Base-by-base conservation (phyloP, 2,113 vertebrate genomes). In the Hippocampus zosterae region DNA sequence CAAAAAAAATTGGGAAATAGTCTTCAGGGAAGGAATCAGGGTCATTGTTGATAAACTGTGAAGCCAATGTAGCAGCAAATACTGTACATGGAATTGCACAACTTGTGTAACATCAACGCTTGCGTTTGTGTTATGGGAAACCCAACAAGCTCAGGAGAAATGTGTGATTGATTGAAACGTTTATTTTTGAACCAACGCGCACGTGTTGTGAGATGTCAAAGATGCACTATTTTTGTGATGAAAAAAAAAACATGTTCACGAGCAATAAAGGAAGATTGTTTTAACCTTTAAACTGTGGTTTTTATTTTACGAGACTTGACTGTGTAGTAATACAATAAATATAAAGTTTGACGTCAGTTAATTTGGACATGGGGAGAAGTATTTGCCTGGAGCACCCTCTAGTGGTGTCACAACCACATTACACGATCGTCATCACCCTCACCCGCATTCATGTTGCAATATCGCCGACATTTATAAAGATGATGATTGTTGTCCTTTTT, bases 221-320 rank as follows among this genome's bases (percentile, higher is more conserved):
- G 53, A 12, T 66, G 55, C 67, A 25, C 65, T 73, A 25, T 81
- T 79, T 82, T 85, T 85, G 44, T 57, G 5, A 37, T 37, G 33
- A 37, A 37, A 82, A 81, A 37, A 37, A 82, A 77, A 67, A 65
- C 9, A 2, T 76, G 68, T 78, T 83, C 6, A 67, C 50, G 69
- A 19, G 48, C 68, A 84, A 67, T 76, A 85, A 84, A 81, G 8
- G 16, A 70, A 67, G 87, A 40, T 46, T 83, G 1, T 92, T 91
- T 1, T 89, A 90, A 27, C 33, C 18, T 65, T 2, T 64, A 1
- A 67, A 42, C n/a, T 4, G n/a, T 8, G 15, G 15, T 46, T 25
- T 65, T 46, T 65, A 25, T 9, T 63, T 63, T 41, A 18, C 41
- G 33, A 37, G 33, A 41, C 18, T 12, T n/a, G 29, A 5, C 16